Evolutionary conservation across 2,888 invertebrate genomes (phyloP).

Genomic region (Apeira syringaria): DNA sequence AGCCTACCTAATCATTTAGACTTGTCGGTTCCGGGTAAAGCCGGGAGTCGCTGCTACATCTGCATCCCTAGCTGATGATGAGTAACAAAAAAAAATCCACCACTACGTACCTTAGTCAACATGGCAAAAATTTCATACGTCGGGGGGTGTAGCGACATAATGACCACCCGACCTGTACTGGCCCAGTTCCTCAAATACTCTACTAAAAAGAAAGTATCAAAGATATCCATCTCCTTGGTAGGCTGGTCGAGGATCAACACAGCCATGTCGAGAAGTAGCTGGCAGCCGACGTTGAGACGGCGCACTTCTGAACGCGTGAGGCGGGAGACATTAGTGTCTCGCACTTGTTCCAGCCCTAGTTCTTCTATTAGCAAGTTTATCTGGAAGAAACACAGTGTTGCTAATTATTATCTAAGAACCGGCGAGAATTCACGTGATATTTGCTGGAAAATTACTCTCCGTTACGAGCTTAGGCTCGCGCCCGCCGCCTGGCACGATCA

Average conservation of each 20-base stretch:
- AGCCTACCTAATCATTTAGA: no score
- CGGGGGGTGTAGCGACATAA: constrained; percentile 96
- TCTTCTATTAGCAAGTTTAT: constrained; percentile 96
- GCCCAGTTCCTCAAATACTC: constrained; percentile 98
- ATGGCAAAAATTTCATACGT: constrained; percentile 98
- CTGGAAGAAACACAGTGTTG: constrained; percentile 77
- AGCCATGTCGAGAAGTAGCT: constrained; percentile 93
- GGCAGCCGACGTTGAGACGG: constrained; percentile 94
- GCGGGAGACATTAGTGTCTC: constrained; percentile 92
- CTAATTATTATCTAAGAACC: no score
- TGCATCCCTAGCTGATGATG: no score
- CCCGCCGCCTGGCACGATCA: no score
- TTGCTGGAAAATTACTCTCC: no score
- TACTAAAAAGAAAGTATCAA: constrained; percentile 97
- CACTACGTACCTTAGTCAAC: constrained; percentile 86
- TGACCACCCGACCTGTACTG: constrained; percentile 90
- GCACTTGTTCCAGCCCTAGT: constrained; percentile 94
- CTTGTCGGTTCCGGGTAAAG: no score
- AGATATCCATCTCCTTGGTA: constrained; percentile 95
- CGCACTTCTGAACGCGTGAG: constrained; percentile 95
- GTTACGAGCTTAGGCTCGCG: no score
- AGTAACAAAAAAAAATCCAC: no score
- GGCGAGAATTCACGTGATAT: no score
- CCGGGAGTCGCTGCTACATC: no score
- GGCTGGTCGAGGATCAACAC: constrained; percentile 95